Evolutionary conservation across 2,888 invertebrate genomes (phyloP).

Genomic region (Ctena decussata): DNA sequence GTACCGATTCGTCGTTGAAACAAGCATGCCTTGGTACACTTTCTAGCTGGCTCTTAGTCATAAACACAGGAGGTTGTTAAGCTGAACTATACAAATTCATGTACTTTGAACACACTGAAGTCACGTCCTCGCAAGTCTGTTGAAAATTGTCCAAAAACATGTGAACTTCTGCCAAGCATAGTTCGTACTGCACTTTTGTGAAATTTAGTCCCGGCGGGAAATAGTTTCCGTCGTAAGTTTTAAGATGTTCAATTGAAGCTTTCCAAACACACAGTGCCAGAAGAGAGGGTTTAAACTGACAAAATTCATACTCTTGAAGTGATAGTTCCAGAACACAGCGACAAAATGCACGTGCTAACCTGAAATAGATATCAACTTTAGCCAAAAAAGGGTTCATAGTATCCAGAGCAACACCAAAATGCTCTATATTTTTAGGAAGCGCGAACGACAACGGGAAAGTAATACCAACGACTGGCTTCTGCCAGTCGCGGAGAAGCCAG

Average conservation of each 20-base stretch:
- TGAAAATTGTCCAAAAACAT: conserved; percentile 69
- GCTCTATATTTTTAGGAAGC: too few species aligned
- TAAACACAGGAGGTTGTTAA: too few species aligned
- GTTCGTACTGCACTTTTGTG: conserved; percentile 60
- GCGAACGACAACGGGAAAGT: too few species aligned
- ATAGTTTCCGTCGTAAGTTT: conserved; percentile 67
- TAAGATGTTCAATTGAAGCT: conserved; percentile 64
- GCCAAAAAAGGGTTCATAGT: too few species aligned
- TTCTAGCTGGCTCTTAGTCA: too few species aligned
- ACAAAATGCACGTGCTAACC: conserved; percentile 71
- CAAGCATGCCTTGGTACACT: too few species aligned
- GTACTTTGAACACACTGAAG: conserved; percentile 66
- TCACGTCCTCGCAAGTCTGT: conserved; percentile 67
- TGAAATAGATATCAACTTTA: too few species aligned
- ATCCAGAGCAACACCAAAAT: too few species aligned
- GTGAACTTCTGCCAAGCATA: conserved; percentile 66
- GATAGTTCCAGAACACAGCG: conserved; percentile 75
- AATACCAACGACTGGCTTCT: too few species aligned
- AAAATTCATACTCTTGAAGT: conserved; percentile 78
- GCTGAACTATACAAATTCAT: conserved; percentile 53
- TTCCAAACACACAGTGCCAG: conserved; percentile 78
- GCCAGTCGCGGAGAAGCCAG: too few species aligned
- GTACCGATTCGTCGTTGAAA: too few species aligned
- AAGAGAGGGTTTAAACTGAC: conserved; percentile 76
- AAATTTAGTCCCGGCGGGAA: conserved; percentile 64